Evolutionary conservation across 92 coral and sea anemone species (phyloP), one percentile per base, ranked within the genome.

Genomic region (Porites evermanni): DNA sequence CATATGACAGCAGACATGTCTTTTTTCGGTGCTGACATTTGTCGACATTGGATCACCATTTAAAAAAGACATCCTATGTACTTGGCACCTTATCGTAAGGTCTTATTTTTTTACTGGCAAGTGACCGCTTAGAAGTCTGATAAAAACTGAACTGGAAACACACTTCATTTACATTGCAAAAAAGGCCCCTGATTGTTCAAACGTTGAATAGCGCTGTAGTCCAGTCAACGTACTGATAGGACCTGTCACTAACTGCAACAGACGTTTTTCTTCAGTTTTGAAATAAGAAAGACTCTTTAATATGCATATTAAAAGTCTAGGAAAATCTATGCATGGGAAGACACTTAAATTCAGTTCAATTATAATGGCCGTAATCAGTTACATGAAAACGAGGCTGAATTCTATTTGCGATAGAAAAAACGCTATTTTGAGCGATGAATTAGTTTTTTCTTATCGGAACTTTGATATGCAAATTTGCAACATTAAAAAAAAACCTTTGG

Each of bases 261-360:
- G 67, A 63, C 0, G 67, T n/a, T 12, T 12, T 63, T 63, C 70
- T 65, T 65, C 70, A 19, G 8, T 4, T 54, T 12, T 51, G 5
- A 54, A 10, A 11, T 77, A 67, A 56, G 11, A 8, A 29, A 75
- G 23, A 20, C 47, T 13, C 79, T n/a, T 50, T 54, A 66, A 77
- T 77, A 21, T 14, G 16, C 64, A 75, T 75, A 47, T 75, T 65
- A 75, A 75, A 75, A 75, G 64, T 75, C 24, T 53, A 77, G 24
- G 20, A 56, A 77, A 77, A 77, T 77, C 81, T 53, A 77, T 54
- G 81, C 17, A 77, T 12, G 81, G 81, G 69, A 77, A 77, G 81
- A 77, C 11, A 54, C 6, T 21, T 16, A 20, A 58, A 21, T 77
- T 77, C 58, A 11, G 23, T 47, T 54, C 19, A 56, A 17, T 54